Percentiles rank a stretch among this genome's conserved stretches.
Conservation (phyloP, 35 echinoderm and acorn worm species). For the Stichopus chloronotus region DNA sequence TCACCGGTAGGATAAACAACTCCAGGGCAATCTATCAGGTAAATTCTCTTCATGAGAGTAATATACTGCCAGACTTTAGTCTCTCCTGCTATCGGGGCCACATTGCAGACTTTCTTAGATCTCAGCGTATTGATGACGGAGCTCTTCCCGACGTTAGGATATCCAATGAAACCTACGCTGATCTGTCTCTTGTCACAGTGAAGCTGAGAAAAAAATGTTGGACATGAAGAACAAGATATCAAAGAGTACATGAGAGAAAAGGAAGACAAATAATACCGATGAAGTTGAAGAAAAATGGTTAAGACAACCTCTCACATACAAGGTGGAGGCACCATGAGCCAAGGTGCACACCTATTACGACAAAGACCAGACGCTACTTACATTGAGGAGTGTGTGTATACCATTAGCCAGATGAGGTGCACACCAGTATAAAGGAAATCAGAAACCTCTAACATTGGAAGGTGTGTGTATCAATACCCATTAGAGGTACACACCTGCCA, state of each 20-base stretch:
- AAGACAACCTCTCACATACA: not conserved
- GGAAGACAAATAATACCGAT: not conserved
- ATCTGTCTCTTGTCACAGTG: constrained; percentile 97
- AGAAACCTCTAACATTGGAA: too few species aligned
- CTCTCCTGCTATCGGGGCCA: constrained; percentile 90
- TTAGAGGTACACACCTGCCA: too few species aligned
- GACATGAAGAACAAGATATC: not conserved
- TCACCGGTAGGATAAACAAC: constrained; percentile 87
- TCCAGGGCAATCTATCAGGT: constrained; percentile 95
- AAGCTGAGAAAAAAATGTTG: constrained; percentile 54
- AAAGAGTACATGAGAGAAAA: not conserved
- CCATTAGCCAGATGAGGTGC: too few species aligned
- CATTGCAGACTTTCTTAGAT: constrained; percentile 94
- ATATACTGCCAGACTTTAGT: constrained; percentile 99
- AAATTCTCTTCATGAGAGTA: constrained; percentile 95
- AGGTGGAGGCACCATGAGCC: not conserved
- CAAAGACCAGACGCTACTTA: too few species aligned
- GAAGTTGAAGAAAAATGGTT: not conserved
- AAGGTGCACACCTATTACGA: too few species aligned
- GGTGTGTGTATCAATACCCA: too few species aligned
- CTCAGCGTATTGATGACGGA: constrained; percentile 94
- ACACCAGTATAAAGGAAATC: too few species aligned
- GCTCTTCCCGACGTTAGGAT: constrained; percentile 97
- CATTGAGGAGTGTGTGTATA: too few species aligned
- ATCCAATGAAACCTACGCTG: constrained; percentile 96